These are phyloP conservation scores for Anas bahamensis DNA, from an alignment of 2,797 vertebrate species.

Conservation along the genomic window DNA sequence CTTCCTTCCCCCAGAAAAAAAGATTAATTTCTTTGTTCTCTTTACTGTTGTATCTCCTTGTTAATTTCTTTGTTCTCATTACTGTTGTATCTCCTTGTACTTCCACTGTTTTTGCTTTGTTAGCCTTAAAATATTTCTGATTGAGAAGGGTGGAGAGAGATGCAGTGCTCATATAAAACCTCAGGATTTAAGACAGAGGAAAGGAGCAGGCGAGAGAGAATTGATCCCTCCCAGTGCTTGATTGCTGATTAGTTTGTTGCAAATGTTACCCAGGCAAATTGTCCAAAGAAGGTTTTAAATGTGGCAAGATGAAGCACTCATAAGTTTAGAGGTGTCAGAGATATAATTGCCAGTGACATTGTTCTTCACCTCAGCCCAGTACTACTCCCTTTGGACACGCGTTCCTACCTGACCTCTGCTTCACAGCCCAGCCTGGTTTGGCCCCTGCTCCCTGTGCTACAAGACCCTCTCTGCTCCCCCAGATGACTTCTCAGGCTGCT, in stretches of 20 bases:
- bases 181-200: neutral
- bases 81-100: neutral
- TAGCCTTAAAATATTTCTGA: neutral
- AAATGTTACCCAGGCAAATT: neutral
- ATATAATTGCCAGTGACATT: neutral
- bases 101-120: neutral
- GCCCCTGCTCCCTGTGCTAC: neutral
- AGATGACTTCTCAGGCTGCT: neutral
- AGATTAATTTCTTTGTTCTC: neutral
- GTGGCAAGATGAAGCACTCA: neutral
- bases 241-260: neutral
- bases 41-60: neutral
- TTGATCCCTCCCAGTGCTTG: rapidly evolving
- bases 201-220: neutral
- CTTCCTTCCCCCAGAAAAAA: neutral
- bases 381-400: neutral
- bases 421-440: neutral
- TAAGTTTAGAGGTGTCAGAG: neutral
- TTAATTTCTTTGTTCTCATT: neutral
- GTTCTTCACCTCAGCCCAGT: neutral
- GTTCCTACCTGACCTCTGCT: neutral
- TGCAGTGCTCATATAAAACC: neutral
- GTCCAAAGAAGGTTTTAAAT: neutral
- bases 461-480: neutral
- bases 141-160: neutral